Base-by-base conservation (phyloP, 2,888 invertebrate species). In the Eubasilissa splendida region DNA sequence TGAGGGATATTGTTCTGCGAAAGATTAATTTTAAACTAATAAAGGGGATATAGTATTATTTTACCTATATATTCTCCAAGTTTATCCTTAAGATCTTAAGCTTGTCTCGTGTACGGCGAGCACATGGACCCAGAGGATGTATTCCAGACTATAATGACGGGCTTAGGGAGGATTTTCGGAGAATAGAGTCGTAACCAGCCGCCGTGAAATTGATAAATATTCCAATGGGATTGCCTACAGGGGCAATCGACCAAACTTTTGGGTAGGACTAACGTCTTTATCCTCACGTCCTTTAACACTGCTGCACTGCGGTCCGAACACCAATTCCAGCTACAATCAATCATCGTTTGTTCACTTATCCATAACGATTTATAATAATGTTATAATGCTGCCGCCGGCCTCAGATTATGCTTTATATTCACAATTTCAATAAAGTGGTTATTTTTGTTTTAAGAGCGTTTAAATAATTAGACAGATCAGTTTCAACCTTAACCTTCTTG, bases 161-260 rank as follows among this genome's bases (percentile, higher is more conserved):
- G 71, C 71, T 73, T 56, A 56, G 71, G 33, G 12, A n/a, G 71
- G 71, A 76, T 76, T 76, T 76, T 76, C 76, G 42, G 54, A 11
- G 60, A 76, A 76, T 65, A 76, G 65, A 11, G 52, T 65, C 58
- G 63, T 42, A 76, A 59, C 60, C 76, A 80, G 59, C 80, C 71
- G 66, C 80, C 80, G 80, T 80, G 80, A 80, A 80, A 80, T 80
- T 76, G 76, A 76, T 76, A 80, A 79, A 80, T 80, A 80, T 59
- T 71, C 59, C 70, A 31, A 3, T 54, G 66, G 71, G 65, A 76
- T 80, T 70, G 31, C 66, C 65, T 63, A 53, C 58, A 53, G 63
- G 73, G 58, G 73, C 63, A 70, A 54, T 31, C 54, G 70, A 54
- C 53, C 70, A 70, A 70, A 70, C 53, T 68, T 14, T 42, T 70